Base-by-base conservation (phyloP, 1,140 invertebrate species). In the Glossosoma conforme region DNA sequence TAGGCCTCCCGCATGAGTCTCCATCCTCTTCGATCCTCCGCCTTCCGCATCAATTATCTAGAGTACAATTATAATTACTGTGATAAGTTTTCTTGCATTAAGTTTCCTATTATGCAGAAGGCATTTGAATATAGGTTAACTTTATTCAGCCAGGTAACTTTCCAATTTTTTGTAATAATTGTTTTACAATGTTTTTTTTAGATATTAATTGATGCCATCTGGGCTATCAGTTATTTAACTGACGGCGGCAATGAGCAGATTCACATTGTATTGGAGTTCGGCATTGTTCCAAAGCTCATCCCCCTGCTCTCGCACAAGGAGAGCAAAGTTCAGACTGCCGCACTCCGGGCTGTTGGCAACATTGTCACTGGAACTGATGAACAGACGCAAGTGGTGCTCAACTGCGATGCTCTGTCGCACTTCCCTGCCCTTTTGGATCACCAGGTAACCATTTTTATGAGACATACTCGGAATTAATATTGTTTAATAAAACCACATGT, bases 351-450 rank as follows among this genome's bases (percentile, higher is more conserved):
- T 10, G 91, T 98, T 11, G 97, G 97, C 18, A 99, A 99, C 74
- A 99, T 99, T 63, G 96, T 99, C 1, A 99, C 97, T 10, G 97
- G 97, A 15, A 96, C 94, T 1, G 97, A 99, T 70, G 94, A 98
- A 58, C 97, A 99, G 69, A 99, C 97, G 5, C 96, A 98, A 76
- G 79, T 89, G 40, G 93, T 97, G 20, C 78, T 97, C 33, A 91
- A 95, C 67, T 92, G 85, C 70, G 92, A 92, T 61, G 96, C 93
- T 13, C 77, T 99, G 8, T 85, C 86, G 42, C 91, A 98, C 72
- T 97, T 96, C 70, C 88, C 87, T 13, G 82, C 85, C 46, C 77
- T 99, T 37, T 74, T 98, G 15, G 85, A 85, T 36, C 95, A 98
- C 77, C 81, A 83, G 38, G 72, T 75, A 55, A 35, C 24, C 28